Evolutionary conservation across 2,797 vertebrate genomes (phyloP).

Genomic region (Dryobates pubescens): DNA sequence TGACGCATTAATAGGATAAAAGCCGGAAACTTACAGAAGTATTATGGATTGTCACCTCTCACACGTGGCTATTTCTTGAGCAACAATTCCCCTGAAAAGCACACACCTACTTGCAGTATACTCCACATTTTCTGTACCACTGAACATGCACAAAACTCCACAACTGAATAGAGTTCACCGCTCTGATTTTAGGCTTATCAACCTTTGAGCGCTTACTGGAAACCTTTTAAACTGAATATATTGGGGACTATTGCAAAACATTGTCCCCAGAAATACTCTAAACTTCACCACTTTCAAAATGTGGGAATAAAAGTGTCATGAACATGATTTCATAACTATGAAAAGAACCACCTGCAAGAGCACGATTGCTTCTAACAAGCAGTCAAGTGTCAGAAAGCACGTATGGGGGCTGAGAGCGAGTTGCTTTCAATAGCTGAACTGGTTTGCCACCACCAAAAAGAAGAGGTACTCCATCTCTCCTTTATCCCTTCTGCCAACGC

Average conservation of each 20-base stretch:
- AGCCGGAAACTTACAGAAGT: background rate
- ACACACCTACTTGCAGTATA: background rate
- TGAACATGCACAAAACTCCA: background rate
- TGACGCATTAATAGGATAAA: background rate
- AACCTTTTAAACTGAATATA: background rate
- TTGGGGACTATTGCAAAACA: background rate
- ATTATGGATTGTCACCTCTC: background rate
- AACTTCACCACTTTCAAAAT: background rate
- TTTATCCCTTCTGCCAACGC: background rate
- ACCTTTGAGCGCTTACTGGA: background rate
- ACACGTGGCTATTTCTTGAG: background rate
- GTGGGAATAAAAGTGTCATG: background rate
- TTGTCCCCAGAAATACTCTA: background rate
- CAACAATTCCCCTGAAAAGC: background rate
- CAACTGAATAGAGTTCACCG: background rate
- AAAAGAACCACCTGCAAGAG: background rate
- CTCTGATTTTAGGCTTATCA: background rate
- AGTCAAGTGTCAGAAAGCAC: background rate
- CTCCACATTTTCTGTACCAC: background rate
- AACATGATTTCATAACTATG: background rate
- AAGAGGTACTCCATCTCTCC: no score
- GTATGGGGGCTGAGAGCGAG: background rate
- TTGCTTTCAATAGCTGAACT: background rate
- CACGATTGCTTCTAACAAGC: background rate
- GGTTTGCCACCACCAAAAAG: background rate